Conservation (phyloP, 1,140 invertebrate genomes). For the Drosophila ohnishii region DNA sequence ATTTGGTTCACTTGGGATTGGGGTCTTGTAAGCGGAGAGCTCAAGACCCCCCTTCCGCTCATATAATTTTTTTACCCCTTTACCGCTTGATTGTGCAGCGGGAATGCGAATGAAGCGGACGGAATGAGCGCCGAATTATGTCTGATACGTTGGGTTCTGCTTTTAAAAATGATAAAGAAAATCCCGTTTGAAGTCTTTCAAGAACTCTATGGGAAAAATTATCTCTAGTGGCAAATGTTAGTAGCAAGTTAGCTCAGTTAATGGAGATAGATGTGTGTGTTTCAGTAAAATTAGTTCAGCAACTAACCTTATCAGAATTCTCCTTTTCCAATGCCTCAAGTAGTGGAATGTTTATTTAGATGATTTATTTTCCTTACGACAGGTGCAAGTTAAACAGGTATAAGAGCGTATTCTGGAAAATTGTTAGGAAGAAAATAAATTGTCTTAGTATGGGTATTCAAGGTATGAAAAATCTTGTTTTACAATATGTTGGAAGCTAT, state of each 20-base stretch:
- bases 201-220: not conserved
- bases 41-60: not conserved
- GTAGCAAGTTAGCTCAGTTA: not conserved
- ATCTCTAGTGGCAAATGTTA: not conserved
- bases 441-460: not conserved
- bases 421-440: not conserved
- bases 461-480: not conserved
- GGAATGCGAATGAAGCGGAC: constrained; percentile 44
- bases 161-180: constrained; percentile 5
- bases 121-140: constrained; percentile 32
- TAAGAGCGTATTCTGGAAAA: not conserved
- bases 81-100: constrained; percentile 49
- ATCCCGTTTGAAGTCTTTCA: constrained; percentile 11
- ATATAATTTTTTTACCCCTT: constrained; percentile 3
- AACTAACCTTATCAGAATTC: not conserved
- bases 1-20: constrained; percentile 46
- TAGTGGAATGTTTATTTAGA: not conserved
- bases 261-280: not conserved
- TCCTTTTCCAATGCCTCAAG: not conserved
- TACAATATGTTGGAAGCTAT: too few species aligned
- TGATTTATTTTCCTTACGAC: not conserved
- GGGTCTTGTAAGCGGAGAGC: constrained; percentile 28
- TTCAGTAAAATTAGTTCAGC: not conserved
- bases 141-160: constrained; percentile 9
- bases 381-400: constrained; percentile 3